A percentile compares a stretch with the other conserved stretches of the same genome.
These are phyloP conservation scores for Cordilura impudica DNA, from an alignment of 2,888 invertebrate species.

Conservation along the genomic window DNA sequence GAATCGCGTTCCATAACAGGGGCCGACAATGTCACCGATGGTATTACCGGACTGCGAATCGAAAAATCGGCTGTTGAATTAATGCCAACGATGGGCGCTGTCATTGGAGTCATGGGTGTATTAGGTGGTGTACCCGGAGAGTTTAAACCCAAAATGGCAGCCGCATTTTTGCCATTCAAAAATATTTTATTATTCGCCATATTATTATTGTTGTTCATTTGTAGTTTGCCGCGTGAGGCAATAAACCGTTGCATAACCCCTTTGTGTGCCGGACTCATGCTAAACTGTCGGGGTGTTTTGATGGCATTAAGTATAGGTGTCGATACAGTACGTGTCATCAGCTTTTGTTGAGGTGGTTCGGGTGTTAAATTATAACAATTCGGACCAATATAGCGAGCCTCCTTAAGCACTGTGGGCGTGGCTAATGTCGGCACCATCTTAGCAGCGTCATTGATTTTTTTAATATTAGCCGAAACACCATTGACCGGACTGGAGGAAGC, in stretches of 20 bases:
- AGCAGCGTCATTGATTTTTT: constrained; percentile 40
- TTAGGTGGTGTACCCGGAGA: constrained; percentile 44
- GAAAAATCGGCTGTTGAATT: constrained; percentile 20
- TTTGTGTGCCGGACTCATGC: constrained; percentile 82
- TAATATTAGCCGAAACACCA: constrained; percentile 68
- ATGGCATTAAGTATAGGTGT: constrained; percentile 69
- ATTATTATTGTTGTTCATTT: constrained; percentile 63
- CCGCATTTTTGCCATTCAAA: constrained; percentile 58
- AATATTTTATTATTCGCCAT: constrained; percentile 50
- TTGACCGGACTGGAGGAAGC: constrained; percentile 75
- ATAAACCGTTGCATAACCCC: constrained; percentile 92
- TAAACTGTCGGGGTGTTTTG: constrained; percentile 80
- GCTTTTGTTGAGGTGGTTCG: constrained; percentile 76
- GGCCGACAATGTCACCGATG: constrained; percentile 74
- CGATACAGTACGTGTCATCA: constrained; percentile 74
- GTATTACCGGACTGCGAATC: constrained; percentile 65
- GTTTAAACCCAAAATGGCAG: constrained; percentile 56
- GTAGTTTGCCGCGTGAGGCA: constrained; percentile 86
- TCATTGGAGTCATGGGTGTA: constrained; percentile 56
- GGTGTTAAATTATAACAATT: constrained; percentile 74
- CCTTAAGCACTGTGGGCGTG: constrained; percentile 63
- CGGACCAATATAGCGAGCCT: constrained; percentile 74
- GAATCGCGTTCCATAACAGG: constrained; percentile 80
- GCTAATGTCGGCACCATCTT: background rate
- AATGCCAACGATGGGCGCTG: constrained; percentile 67